Evolutionary conservation across 2,113 vertebrate genomes (phyloP), one percentile per base, ranked within the genome.

Genomic region (Gymnobelideus leadbeateri): DNA sequence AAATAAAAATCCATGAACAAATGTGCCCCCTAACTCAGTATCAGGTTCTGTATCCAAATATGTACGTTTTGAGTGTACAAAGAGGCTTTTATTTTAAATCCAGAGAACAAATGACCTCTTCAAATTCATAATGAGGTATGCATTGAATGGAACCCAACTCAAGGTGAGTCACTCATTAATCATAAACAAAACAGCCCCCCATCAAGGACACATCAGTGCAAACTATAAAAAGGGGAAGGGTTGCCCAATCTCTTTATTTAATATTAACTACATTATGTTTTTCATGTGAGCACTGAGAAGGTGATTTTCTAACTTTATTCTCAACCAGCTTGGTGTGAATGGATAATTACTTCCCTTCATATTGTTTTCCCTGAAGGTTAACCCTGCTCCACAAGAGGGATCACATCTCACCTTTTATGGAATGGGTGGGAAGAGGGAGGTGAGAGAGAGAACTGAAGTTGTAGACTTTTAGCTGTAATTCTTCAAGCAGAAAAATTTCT

Each of bases 81-180:
- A 98, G 91, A 92, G 97, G 96, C 92, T 98, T 97, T 97, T 98
- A 96, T 98, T 98, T 98, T 97, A 97, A 97, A 98, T 98, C 77
- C 91, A 95, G 95, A 96, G 96, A 97, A 54, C 98, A 97, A 96
- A 55, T n/a, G 98, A 98, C 98, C 98, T 98, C 97, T 98, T 98
- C 98, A 98, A 98, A 98, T 99, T 99, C 98, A 99, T 98, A 98
- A 97, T 96, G 97, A 99, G 98, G 98, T 98, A 99, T 99, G 98
- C 99, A 99, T 98, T 98, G 98, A 99, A 98, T 98, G 98, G 98
- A 98, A 98, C 98, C 98, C 96, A 98, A 98, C 98, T 98, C 97
- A 98, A 98, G 98, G 98, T 98, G 97, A 98, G 98, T 98, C 96
- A 97, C 98, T 98, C 98, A 99, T 99, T 99, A 99, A 99, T 99